Evolutionary conservation across 2,113 vertebrate species (phyloP).

Genomic region (Leptosomus discolor): DNA sequence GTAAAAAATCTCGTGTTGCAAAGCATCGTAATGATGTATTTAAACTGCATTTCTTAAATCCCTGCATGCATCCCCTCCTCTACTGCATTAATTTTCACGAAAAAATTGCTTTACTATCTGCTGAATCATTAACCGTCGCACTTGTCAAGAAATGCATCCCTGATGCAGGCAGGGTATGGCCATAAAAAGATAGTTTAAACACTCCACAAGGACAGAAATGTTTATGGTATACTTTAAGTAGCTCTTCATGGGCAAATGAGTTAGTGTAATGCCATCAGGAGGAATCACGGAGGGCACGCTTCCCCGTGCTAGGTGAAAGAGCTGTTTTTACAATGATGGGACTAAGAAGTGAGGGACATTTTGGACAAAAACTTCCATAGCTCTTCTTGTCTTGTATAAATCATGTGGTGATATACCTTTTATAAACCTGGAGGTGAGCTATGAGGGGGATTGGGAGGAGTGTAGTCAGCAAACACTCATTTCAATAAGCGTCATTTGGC

Average conservation of each 20-base stretch:
- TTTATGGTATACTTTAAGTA: constrained; percentile 4
- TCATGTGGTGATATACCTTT: too few relatives aligned
- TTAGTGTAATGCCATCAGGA: not conserved
- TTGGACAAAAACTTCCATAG: not conserved
- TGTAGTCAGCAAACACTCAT: not conserved
- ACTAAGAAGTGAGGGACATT: not conserved
- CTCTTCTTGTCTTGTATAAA: not conserved
- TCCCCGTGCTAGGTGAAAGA: not conserved
- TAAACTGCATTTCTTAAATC: not conserved
- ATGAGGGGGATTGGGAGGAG: not conserved
- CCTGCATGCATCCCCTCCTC: not conserved
- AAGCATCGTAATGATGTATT: not conserved
- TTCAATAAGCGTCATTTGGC: not conserved
- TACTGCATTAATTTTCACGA: not conserved
- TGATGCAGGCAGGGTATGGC: not conserved
- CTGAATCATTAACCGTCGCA: constrained; percentile 39
- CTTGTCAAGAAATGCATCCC: constrained; percentile 26
- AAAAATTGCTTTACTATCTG: constrained; percentile 37
- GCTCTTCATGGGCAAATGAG: not conserved
- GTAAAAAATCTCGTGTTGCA: not conserved
- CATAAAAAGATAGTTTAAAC: constrained; percentile 23
- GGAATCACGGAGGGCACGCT: not conserved
- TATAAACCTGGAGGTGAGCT: not conserved
- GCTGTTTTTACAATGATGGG: not conserved
- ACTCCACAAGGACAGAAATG: constrained; percentile 11